These are phyloP conservation scores for Norana najaformis DNA, from an alignment of 2,888 invertebrate species.

Conservation along the genomic window DNA sequence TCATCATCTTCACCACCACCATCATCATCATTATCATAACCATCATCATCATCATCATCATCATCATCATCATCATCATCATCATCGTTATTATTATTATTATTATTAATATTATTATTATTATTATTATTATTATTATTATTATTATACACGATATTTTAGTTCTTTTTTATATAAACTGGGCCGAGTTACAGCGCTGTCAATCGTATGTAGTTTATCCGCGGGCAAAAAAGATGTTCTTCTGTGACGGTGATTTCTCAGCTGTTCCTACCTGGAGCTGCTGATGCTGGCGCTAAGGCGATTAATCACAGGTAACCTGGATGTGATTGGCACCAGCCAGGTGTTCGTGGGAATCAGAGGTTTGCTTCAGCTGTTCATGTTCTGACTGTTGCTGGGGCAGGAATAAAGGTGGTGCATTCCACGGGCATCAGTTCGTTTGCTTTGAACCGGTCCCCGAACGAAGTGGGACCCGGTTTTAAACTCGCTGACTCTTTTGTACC, in stretches of 20 bases:
- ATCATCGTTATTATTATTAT: too few relatives aligned
- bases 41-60: too few relatives aligned
- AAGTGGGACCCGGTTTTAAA: neutral
- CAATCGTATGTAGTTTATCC: neutral
- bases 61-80: too few relatives aligned
- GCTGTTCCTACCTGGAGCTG: neutral
- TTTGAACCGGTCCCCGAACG: neutral
- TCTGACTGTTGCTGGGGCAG: neutral
- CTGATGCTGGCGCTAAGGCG: neutral
- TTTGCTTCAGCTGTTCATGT: neutral
- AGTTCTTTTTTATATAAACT: too few relatives aligned
- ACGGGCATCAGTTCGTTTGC: neutral
- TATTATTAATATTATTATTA: too few relatives aligned
- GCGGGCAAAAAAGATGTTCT: neutral
- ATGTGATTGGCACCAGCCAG: neutral
- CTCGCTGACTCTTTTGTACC: too few relatives aligned
- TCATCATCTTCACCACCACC: too few relatives aligned
- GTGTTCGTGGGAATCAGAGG: neutral
- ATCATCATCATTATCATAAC: too few relatives aligned
- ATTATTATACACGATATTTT: too few relatives aligned
- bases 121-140: too few relatives aligned
- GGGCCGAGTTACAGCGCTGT: neutral
- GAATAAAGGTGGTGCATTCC: neutral
- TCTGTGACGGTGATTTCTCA: neutral
- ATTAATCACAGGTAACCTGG: constrained; percentile 13